Percentiles rank a stretch among this genome's conserved stretches.
Evolutionary conservation across 2,888 invertebrate genomes (phyloP).

Genomic region (Sminthurides aquaticus): DNA sequence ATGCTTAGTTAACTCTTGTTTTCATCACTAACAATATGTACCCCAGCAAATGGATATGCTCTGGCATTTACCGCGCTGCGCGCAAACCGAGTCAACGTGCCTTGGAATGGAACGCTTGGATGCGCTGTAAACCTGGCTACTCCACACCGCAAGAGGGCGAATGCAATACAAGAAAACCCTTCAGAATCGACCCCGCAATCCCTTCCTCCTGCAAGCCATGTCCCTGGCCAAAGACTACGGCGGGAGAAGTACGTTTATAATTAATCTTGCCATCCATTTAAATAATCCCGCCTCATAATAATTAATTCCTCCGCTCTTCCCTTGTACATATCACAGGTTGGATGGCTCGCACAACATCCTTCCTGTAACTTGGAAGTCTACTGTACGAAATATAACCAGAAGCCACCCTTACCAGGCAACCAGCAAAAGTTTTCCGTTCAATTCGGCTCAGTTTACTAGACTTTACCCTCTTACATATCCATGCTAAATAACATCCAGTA

Average conservation of each 20-base stretch:
- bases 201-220: constrained; percentile 33
- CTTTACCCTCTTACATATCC: too few species aligned
- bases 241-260: constrained; percentile 28
- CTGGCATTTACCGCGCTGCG: constrained; percentile 31
- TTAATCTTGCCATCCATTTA: not conserved
- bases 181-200: constrained; percentile 23
- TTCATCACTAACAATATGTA: too few species aligned
- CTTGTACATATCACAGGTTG: too few species aligned
- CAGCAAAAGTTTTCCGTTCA: constrained; percentile 25
- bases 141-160: constrained; percentile 23
- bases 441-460: too few species aligned
- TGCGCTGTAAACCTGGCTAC: constrained; percentile 23
- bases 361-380: constrained; percentile 38
- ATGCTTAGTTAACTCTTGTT: too few species aligned
- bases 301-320: too few species aligned
- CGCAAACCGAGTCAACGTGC: constrained; percentile 32
- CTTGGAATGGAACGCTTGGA: constrained; percentile 33
- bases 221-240: constrained; percentile 35
- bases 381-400: constrained; percentile 32
- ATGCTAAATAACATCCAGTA: too few species aligned
- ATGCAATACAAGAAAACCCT: constrained; percentile 18
- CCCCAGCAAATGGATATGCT: constrained; percentile 34
- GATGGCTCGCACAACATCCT: constrained; percentile 34
- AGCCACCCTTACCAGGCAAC: constrained; percentile 29
- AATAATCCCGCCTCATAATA: too few species aligned